A percentile compares a stretch with the other conserved stretches of the same genome.
Evolutionary conservation across 2,888 invertebrate species (phyloP).

Genomic region (Coleophora deauratella): DNA sequence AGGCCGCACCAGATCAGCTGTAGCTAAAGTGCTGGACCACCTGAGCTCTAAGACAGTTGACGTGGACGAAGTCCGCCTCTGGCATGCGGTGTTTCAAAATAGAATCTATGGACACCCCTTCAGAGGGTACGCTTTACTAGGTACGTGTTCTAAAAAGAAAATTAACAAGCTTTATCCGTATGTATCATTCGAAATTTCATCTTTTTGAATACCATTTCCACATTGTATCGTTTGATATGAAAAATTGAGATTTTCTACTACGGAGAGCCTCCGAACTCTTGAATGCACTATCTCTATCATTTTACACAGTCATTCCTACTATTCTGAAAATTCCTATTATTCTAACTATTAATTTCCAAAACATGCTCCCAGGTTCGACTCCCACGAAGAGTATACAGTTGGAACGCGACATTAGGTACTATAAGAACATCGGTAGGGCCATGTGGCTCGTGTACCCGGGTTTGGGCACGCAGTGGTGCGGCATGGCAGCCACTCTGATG

Average conservation of each 20-base stretch:
- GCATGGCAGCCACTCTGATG: constrained; percentile 87
- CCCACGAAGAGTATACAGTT: constrained; percentile 46
- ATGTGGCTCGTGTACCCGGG: constrained; percentile 94
- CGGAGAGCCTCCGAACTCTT: no score
- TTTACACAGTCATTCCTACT: no score
- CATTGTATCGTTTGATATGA: no score
- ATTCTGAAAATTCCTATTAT: no score
- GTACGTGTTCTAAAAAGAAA: no score
- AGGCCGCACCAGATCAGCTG: constrained; percentile 86
- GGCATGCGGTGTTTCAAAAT: constrained; percentile 74
- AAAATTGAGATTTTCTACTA: no score
- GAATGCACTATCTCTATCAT: no score
- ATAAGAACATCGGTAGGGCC: constrained; percentile 77
- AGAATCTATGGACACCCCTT: constrained; percentile 79
- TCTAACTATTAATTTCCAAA: no score
- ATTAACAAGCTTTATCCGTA: no score
- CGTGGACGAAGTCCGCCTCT: constrained; percentile 73
- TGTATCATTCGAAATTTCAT: no score
- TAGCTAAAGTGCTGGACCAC: constrained; percentile 77
- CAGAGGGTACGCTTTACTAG: constrained; percentile 81
- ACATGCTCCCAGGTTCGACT: constrained; percentile 36
- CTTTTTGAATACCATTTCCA: no score
- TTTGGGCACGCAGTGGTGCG: constrained; percentile 92
- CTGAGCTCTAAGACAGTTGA: constrained; percentile 76
- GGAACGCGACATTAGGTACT: constrained; percentile 72